Evolutionary conservation across 2,888 invertebrate genomes (phyloP).

Genomic region (Idaea aversata): DNA sequence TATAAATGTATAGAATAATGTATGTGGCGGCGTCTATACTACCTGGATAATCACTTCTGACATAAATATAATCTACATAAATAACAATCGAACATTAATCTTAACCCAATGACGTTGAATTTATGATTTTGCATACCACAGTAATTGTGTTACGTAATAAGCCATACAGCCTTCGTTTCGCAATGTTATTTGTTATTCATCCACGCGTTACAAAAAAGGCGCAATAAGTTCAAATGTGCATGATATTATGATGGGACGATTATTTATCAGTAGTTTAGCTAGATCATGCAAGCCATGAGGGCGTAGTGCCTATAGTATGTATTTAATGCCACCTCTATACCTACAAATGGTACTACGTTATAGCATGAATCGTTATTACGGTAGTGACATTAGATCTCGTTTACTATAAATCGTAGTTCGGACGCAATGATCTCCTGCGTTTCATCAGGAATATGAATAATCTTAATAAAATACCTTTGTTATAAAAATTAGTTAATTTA

Average conservation of each 20-base stretch:
- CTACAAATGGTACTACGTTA: constrained; percentile 35
- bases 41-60: neutral
- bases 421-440: no score
- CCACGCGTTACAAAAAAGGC: constrained; percentile 35
- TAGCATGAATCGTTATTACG: constrained; percentile 36
- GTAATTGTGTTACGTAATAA: constrained; percentile 26
- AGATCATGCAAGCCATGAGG: constrained; percentile 53
- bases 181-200: constrained; percentile 33
- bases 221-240: constrained; percentile 36
- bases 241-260: constrained; percentile 35
- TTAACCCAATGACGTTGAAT: constrained; percentile 21
- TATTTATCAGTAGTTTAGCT: constrained; percentile 48
- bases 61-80: neutral
- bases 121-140: constrained; percentile 32
- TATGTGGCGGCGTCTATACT: neutral
- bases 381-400: constrained; percentile 17
- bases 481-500: no score
- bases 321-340: constrained; percentile 45
- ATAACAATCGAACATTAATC: constrained; percentile 27
- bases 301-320: constrained; percentile 13
- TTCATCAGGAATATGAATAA: no score
- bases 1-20: no score
- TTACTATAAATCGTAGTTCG: no score
- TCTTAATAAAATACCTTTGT: no score
- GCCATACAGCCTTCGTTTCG: constrained; percentile 24